Evolutionary conservation across 1,140 invertebrate species (phyloP), one percentile per base, ranked within the genome.

Genomic region (Drosophila sproati): DNA sequence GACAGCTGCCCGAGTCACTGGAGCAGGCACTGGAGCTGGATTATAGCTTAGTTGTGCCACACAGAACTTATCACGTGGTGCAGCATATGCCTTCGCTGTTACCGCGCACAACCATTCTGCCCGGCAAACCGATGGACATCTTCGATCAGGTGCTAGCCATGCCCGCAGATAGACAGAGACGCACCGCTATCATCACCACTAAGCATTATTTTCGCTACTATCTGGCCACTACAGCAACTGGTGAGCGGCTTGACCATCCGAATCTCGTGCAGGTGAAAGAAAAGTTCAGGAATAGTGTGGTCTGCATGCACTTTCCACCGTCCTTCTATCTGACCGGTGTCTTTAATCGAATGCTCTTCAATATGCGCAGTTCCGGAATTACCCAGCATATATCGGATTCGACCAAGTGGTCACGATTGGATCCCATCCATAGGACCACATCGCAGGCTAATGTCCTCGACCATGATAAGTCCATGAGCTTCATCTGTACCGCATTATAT

Each of bases 291-390:
- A 78, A 89, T 37, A 78, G 64, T 20, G 78, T 89, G 60, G 7
- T 81, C n/a, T 89, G 85, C 32, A 64, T 83, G 4, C 72, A 89
- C 39, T 77, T 89, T 3, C 85, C 85, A 0, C 5, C 34, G 0
- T 72, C 63, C 20, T 89, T 85, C 20, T 89, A 89, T 28, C 12
- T 89, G 28, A 31, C 77, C 8, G n/a, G 12, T 2, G 39, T 34
- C 4, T 28, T 89, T 37, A 57, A 55, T 10, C 2, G 5, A 2
- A 28, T 66, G 29, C 61, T 89, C 0, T 75, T 85, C 8, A 52
- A 62, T 2, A 59, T 89, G 62, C 85, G 85, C 3, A 79, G 74
- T 34, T 89, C 83, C 6, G 85, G 85, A 2, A 32, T 89, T 3
- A 60, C 59, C 4, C 55, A 71, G 29, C 71, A 87, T 0, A 28